Evolutionary conservation across 2,113 vertebrate species (phyloP).

Genomic region (Neolamprologus variostigma): DNA sequence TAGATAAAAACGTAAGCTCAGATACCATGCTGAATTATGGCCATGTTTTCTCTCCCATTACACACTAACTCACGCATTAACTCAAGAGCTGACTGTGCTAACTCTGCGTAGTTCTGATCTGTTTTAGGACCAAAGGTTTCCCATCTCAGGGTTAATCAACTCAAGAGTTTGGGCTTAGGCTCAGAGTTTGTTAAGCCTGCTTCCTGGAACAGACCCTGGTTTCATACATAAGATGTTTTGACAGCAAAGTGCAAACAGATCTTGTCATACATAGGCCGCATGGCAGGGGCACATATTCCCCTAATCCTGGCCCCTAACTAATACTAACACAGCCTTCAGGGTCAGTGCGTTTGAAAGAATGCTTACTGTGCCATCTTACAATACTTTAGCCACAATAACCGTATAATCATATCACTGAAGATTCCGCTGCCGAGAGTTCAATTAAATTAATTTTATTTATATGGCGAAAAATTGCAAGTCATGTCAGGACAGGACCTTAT

Average conservation of each 20-base stretch:
- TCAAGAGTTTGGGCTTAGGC: not conserved
- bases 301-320: conserved; percentile 5
- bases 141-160: not conserved
- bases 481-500: not conserved
- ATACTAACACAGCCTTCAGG: conserved; percentile 34
- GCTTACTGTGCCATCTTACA: not conserved
- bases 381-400: not conserved
- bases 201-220: not conserved
- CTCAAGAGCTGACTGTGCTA: not conserved
- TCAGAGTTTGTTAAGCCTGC: not conserved
- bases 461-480: not conserved
- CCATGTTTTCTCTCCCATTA: not conserved
- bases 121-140: not conserved
- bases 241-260: conserved; percentile 33
- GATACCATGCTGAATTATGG: not conserved
- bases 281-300: not conserved
- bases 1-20: not conserved
- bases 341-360: conserved; percentile 14
- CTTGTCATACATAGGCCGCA: not conserved
- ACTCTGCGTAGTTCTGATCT: not conserved
- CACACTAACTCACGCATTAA: not conserved
- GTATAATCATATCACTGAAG: not conserved
- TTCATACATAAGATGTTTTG: conserved; percentile 22
- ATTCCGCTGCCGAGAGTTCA: not conserved
- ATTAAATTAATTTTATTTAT: not conserved